Evolutionary conservation across 2,888 invertebrate species (phyloP).

Genomic region (Tipula confusa): DNA sequence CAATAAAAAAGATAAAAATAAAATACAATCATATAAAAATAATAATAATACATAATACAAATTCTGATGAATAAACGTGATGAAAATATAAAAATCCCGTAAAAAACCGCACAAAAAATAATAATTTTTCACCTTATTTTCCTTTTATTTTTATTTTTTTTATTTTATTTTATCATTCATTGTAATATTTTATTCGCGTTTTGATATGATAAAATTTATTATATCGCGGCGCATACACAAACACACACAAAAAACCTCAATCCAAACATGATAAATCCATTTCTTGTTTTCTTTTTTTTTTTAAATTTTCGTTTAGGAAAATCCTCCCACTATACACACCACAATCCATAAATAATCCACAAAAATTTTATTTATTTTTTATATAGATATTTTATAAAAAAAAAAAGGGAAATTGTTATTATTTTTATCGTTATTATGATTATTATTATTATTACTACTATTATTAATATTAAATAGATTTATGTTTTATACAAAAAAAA

Average conservation of each 20-base stretch:
- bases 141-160: no score
- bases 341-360: conserved; percentile 12
- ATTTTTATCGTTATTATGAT: conserved; percentile 16
- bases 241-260: neutral
- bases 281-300: neutral
- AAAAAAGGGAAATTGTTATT: conserved; percentile 9
- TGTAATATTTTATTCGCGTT: conserved; percentile 25
- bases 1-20: neutral
- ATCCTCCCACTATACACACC: neutral
- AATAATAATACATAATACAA: conserved; percentile 13
- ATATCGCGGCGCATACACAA: neutral
- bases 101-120: neutral
- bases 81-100: conserved; percentile 12
- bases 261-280: conserved; percentile 3
- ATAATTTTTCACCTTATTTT: conserved; percentile 25
- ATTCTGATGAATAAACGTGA: conserved; percentile 20
- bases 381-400: conserved; percentile 5
- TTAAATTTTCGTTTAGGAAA: neutral
- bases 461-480: neutral
- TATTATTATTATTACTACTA: neutral
- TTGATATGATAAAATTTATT: conserved; percentile 25
- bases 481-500: neutral
- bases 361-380: neutral
- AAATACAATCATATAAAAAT: neutral
- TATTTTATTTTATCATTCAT: neutral